Base-by-base conservation (phyloP, 1,140 invertebrate genomes). In the Tigriopus japonicus region DNA sequence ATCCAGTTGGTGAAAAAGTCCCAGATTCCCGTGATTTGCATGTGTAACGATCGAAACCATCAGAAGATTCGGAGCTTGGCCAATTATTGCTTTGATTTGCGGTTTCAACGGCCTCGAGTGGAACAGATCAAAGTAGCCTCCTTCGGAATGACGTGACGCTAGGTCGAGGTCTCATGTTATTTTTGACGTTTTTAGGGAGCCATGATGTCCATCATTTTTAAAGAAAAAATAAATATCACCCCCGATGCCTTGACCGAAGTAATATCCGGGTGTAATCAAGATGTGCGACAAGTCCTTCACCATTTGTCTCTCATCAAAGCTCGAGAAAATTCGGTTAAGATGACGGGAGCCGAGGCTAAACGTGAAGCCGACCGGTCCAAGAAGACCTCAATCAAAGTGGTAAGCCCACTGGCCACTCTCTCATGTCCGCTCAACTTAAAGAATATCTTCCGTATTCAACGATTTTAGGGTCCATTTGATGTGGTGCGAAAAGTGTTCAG, bases 381-480 rank as follows among this genome's bases (percentile, higher is more conserved):
- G 51, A 96, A 95, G 70, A 86, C 95, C 72, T 69, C 59, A 7
- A 54, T 91, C 0, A 86, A 85, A 73, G 68, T 94, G 80, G n/a
- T n/a, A n/a, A n/a, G n/a, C n/a, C n/a, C n/a, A n/a, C n/a, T n/a
- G n/a, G n/a, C n/a, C n/a, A n/a, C n/a, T n/a, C n/a, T n/a, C n/a
- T n/a, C n/a, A n/a, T n/a, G n/a, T n/a, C n/a, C n/a, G n/a, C n/a
- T n/a, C n/a, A n/a, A n/a, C n/a, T n/a, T n/a, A n/a, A n/a, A n/a
- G n/a, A n/a, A n/a, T n/a, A n/a, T n/a, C n/a, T n/a, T n/a, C n/a
- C n/a, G n/a, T n/a, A n/a, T n/a, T n/a, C n/a, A n/a, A n/a, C n/a
- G n/a, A n/a, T n/a, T n/a, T n/a, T n/a, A n/a, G n/a, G 89, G 89
- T 24, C 87, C 89, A 0, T 99, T 95, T 84, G 93, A 98, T 66